These are phyloP conservation scores for Upupa epops DNA, from an alignment of 2,113 vertebrate genomes.

Conservation along the genomic window DNA sequence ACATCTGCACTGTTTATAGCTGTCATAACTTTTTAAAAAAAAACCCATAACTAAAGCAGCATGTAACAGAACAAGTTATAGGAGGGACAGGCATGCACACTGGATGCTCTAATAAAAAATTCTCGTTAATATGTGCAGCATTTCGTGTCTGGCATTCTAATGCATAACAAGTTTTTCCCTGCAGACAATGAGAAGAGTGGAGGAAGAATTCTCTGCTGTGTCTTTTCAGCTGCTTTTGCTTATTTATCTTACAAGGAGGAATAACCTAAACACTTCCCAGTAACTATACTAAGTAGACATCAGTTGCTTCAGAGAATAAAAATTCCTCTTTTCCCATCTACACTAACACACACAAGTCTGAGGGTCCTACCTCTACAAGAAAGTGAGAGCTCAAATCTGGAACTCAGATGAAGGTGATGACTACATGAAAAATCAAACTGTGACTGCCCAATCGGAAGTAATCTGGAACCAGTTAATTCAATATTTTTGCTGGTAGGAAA, in stretches of 20 bases:
- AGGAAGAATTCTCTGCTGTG: background rate
- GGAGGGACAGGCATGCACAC: background rate
- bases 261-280: background rate
- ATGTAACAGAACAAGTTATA: background rate
- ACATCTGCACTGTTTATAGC: background rate
- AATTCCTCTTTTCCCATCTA: background rate
- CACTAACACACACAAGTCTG: background rate
- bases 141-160: background rate
- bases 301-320: background rate
- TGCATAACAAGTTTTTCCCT: background rate
- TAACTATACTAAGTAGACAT: background rate
- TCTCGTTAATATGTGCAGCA: background rate
- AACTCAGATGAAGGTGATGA: background rate
- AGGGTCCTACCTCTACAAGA: background rate
- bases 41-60: background rate
- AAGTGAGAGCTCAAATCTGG: background rate
- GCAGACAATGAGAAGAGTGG: accelerated
- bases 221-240: background rate
- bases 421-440: background rate
- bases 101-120: background rate
- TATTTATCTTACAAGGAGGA: background rate
- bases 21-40: background rate
- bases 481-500: constrained; percentile 38
- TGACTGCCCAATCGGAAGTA: background rate
- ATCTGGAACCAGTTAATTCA: background rate